Conservation (phyloP, 2,888 invertebrate species). For the Hydraecia micacea region DNA sequence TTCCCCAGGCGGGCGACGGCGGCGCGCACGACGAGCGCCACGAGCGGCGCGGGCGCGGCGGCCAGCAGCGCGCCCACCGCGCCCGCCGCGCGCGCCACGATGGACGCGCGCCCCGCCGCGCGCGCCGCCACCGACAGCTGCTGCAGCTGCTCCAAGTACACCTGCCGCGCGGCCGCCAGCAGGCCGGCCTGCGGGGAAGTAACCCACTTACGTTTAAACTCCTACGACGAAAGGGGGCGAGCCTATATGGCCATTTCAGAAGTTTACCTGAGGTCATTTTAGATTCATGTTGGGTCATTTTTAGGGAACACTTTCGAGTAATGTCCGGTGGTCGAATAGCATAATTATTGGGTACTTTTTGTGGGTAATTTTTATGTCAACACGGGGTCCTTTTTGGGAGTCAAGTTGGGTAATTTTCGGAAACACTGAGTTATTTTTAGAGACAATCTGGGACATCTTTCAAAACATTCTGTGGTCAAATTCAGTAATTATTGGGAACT, state of each 20-base stretch:
- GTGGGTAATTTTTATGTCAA: too few relatives aligned
- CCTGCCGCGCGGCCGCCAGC: constrained; percentile 63
- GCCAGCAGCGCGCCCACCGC: constrained; percentile 79
- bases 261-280: background rate
- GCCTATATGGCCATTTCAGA: too few relatives aligned
- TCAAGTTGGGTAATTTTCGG: too few relatives aligned
- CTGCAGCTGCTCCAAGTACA: constrained; percentile 73
- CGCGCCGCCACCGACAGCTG: constrained; percentile 64
- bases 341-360: too few relatives aligned
- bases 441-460: too few relatives aligned
- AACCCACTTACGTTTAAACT: background rate
- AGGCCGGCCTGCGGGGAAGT: constrained; percentile 66
- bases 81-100: constrained; percentile 64
- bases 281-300: background rate
- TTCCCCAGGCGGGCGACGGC: constrained; percentile 64
- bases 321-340: background rate
- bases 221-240: background rate
- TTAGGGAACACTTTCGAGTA: background rate
- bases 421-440: too few relatives aligned
- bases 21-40: constrained; percentile 69
- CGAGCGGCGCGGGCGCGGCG: constrained; percentile 74
- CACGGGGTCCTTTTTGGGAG: too few relatives aligned
- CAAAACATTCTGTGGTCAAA: too few relatives aligned
- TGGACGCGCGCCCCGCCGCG: constrained; percentile 50
- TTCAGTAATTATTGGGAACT: too few relatives aligned